Base-by-base conservation (phyloP, 2,113 vertebrate species). In the Podarcis muralis region DNA sequence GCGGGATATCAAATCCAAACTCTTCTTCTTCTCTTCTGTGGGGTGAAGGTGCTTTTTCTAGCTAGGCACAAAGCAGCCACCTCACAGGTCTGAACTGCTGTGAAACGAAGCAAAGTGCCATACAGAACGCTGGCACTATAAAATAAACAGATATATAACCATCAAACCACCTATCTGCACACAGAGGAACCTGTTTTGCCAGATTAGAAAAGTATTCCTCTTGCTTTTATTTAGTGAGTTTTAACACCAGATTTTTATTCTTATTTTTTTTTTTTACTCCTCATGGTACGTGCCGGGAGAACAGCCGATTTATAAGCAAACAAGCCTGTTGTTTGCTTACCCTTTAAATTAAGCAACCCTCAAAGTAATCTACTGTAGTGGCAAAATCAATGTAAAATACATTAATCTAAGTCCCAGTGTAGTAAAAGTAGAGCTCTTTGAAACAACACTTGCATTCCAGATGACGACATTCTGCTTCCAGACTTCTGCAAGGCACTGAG, bases 301-400 rank as follows among this genome's bases (percentile, higher is more conserved):
- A 92, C 43, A 59, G 92, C 83, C 85, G 86, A 92, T 93, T 91
- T 94, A 89, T 86, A 91, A 95, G 92, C 87, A 92, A 92, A 94
- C 89, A 85, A 72, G 84, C 37, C 90, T 90, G 90, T 87, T 93
- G 71, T 93, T 94, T 95, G 82, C 93, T 94, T 93, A 93, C 90
- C 40, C 91, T 95, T 94, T 92, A 91, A 95, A 92, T 94, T 92
- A 95, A 95, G 87, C 89, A 91, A 69, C 71, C 86, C 85, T 80
- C 77, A 86, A 93, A 92, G 89, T 95, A 92, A 95, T 95, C 92
- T 91, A 92, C 90, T 90, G 80, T 77, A 91, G 84, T 77, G 89
- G 91, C 89, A 90, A 95, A 94, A 96, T 95, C 94, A 90, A 95
- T 95, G 88, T 91, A 89, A 95, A 95, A 93, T 69, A 71, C 90